A percentile compares a stretch with the other conserved stretches of the same genome.
phyloP scores from a whole-genome alignment of 1,140 invertebrate species.

The Lepidurus packardi region DNA sequence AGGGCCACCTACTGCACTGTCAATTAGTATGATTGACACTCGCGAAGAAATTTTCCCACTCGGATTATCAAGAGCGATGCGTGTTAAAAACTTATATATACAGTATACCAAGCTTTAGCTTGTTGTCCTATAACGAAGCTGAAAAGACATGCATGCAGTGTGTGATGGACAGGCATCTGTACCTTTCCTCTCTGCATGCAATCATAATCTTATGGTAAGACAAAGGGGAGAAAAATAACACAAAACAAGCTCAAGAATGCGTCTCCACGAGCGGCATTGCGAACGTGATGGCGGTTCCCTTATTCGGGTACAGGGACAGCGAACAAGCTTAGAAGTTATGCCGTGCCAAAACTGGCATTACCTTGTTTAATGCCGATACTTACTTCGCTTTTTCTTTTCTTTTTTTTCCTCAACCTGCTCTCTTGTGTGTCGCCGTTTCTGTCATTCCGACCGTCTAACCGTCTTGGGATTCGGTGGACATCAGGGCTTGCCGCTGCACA shows the following conservation, averaged over 20 bases:
- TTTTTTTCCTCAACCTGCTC: not conserved
- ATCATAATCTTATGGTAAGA: not conserved
- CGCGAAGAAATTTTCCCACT: not conserved
- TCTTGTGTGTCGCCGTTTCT: conserved; percentile 29
- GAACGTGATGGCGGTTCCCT: conserved; percentile 1
- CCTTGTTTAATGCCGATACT: not conserved
- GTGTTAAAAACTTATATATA: not conserved
- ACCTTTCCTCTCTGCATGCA: not conserved
- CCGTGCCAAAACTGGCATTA: not conserved
- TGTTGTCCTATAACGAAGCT: not conserved
- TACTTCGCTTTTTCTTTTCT: conserved; percentile 27
- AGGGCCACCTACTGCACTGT: not conserved
- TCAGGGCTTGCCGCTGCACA: conserved; percentile 89
- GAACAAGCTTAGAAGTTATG: conserved; percentile 15
- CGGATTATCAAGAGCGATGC: not conserved
- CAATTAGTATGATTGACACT: not conserved
- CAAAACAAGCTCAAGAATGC: conserved; percentile 24
- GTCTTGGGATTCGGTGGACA: conserved; percentile 42
- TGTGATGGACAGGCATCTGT: conserved; percentile 1
- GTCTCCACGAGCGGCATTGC: conserved; percentile 4
- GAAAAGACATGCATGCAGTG: not conserved
- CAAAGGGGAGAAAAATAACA: not conserved
- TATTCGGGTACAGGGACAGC: not conserved
- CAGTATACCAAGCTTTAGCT: not conserved
- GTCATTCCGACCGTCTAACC: conserved; percentile 3